A percentile compares a stretch with the other conserved stretches of the same genome.
These are phyloP conservation scores for Xanthorhoe designata DNA, from an alignment of 2,888 invertebrate genomes.

Conservation along the genomic window DNA sequence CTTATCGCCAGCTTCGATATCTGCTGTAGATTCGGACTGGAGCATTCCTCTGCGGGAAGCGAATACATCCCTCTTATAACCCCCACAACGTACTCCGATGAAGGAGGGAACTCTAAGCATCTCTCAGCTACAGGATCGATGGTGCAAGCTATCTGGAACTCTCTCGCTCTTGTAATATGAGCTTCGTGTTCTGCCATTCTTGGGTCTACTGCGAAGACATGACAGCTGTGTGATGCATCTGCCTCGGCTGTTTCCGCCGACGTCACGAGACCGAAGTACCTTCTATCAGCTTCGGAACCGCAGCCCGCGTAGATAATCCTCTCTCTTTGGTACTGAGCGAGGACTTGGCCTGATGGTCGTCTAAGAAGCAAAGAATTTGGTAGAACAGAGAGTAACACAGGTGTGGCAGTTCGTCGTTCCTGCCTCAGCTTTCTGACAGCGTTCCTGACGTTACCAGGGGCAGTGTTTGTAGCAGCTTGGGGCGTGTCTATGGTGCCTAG, in stretches of 20 bases:
- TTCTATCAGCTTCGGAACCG: conserved; percentile 95
- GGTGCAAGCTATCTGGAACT: conserved; percentile 95
- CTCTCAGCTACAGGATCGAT: conserved; percentile 90
- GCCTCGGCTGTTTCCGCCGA: conserved; percentile 87
- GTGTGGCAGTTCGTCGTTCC: conserved; percentile 94
- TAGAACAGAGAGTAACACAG: conserved; percentile 93
- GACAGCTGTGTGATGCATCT: conserved; percentile 93
- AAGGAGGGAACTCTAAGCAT: conserved; percentile 96
- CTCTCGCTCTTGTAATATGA: conserved; percentile 92
- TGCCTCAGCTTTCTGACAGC: conserved; percentile 95
- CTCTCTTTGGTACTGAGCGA: conserved; percentile 95
- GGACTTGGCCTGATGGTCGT: conserved; percentile 90
- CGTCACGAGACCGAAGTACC: conserved; percentile 97
- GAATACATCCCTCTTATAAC: conserved; percentile 91
- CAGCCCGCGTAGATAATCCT: conserved; percentile 95
- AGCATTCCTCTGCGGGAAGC: conserved; percentile 77
- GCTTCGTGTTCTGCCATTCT: conserved; percentile 92
- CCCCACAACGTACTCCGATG: conserved; percentile 91
- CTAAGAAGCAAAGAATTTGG: conserved; percentile 92
- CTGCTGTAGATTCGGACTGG: conserved; percentile 72
- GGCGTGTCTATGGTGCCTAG: conserved; percentile 98
- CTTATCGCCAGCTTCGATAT: conserved; percentile 77
- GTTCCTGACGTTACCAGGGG: conserved; percentile 92
- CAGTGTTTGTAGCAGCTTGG: conserved; percentile 90
- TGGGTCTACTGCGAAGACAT: conserved; percentile 97